phyloP scores from a whole-genome alignment of 2,797 vertebrate genomes.

The Pelodytes ibericus region DNA sequence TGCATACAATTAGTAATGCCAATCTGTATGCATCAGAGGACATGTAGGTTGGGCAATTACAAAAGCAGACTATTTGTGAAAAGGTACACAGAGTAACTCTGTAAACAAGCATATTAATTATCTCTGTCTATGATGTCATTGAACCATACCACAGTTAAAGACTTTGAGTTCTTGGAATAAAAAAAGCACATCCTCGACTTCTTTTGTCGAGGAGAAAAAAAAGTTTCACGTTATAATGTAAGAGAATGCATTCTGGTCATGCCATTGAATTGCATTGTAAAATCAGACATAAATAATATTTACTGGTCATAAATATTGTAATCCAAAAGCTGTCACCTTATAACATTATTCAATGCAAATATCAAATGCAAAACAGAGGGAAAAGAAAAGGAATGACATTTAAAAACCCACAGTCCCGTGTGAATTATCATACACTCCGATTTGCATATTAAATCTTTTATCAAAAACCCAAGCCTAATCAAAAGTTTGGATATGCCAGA shows the following conservation, averaged over 20 bases:
- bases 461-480: background rate
- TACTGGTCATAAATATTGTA: background rate
- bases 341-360: background rate
- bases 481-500: conserved; percentile 7
- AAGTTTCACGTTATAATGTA: background rate
- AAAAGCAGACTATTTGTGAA: background rate
- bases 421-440: background rate
- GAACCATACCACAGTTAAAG: background rate
- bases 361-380: background rate
- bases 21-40: background rate
- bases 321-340: background rate
- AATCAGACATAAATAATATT: background rate
- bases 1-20: background rate
- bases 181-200: too few relatives aligned
- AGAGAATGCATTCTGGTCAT: background rate
- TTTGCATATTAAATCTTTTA: conserved; percentile 17
- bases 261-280: background rate
- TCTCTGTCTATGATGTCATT: background rate
- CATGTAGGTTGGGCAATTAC: background rate
- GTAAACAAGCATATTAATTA: background rate
- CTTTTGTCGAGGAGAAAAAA: background rate
- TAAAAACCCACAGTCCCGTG: background rate
- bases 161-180: too few relatives aligned
- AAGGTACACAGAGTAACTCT: background rate
- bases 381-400: background rate